These are phyloP conservation scores for Lagopus leucura DNA, from an alignment of 2,113 vertebrate genomes.

Conservation along the genomic window DNA sequence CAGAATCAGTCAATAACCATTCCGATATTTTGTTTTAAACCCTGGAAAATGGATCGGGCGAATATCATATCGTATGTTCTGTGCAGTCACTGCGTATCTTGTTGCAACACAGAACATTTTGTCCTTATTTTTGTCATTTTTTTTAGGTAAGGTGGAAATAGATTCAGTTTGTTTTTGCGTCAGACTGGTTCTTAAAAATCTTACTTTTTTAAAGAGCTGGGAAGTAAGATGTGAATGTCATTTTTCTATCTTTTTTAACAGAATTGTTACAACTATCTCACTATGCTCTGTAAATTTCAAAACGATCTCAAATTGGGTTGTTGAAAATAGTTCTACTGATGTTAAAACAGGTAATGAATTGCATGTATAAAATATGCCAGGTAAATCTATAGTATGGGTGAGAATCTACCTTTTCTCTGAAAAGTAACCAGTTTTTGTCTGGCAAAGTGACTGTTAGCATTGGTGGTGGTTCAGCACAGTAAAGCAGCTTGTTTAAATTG, in stretches of 20 bases:
- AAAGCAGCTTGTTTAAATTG: neutral
- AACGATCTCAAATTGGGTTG: neutral
- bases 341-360: neutral
- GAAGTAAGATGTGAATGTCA: neutral
- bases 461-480: neutral
- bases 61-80: neutral
- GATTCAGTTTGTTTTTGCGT: neutral
- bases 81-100: neutral
- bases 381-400: neutral
- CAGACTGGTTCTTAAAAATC: neutral
- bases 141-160: neutral
- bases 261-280: neutral
- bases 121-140: neutral
- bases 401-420: neutral
- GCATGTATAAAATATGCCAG: neutral
- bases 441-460: neutral
- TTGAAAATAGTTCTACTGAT: neutral
- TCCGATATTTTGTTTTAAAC: slow-evolving; percentile 29
- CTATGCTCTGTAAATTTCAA: neutral
- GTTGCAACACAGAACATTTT: neutral
- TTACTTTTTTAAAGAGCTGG: neutral
- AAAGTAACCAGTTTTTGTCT: neutral
- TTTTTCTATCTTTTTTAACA: neutral
- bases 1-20: neutral
- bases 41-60: neutral